Conservation (phyloP, 1,140 invertebrate genomes). For the Tetranychus cinnabarinus region DNA sequence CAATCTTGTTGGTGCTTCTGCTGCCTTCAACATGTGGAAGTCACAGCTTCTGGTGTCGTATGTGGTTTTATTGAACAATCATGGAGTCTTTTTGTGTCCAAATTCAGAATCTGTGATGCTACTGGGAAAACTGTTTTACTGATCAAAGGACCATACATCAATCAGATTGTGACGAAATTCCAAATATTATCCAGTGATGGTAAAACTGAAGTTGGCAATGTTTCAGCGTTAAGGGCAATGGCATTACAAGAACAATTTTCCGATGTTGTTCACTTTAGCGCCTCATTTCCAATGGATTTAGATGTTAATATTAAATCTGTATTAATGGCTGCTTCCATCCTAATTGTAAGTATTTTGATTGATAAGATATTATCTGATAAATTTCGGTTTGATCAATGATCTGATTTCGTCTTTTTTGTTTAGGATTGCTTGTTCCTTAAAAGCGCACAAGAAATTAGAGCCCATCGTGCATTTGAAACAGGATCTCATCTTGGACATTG, state of each 20-base stretch:
- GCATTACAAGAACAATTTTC: slow-evolving; percentile 17
- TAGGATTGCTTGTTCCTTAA: too few species aligned
- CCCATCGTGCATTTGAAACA: too few species aligned
- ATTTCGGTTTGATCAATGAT: too few species aligned
- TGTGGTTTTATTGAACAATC: slow-evolving; percentile 58
- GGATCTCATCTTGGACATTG: too few species aligned
- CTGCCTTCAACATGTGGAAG: slow-evolving; percentile 52
- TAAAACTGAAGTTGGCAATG: slow-evolving; percentile 33
- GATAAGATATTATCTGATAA: too few species aligned
- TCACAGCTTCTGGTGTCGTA: slow-evolving; percentile 35
- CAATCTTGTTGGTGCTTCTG: slow-evolving; percentile 54
- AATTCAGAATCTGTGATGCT: slow-evolving; percentile 51
- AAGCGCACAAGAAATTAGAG: too few species aligned
- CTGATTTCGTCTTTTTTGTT: too few species aligned
- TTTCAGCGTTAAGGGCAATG: slow-evolving; percentile 49
- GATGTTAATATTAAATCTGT: too few species aligned
- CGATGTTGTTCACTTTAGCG: too few species aligned
- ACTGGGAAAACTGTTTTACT: slow-evolving; percentile 25
- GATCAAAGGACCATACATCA: slow-evolving; percentile 57
- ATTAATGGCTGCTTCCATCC: too few species aligned
- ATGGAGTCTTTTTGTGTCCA: slow-evolving; percentile 52
- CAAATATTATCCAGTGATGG: slow-evolving; percentile 20
- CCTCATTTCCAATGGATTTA: too few species aligned
- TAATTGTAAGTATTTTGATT: too few species aligned
- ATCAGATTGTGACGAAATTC: slow-evolving; percentile 49